These are phyloP conservation scores for Rallus crepitans DNA, from an alignment of 2,797 vertebrate species.

Conservation along the genomic window DNA sequence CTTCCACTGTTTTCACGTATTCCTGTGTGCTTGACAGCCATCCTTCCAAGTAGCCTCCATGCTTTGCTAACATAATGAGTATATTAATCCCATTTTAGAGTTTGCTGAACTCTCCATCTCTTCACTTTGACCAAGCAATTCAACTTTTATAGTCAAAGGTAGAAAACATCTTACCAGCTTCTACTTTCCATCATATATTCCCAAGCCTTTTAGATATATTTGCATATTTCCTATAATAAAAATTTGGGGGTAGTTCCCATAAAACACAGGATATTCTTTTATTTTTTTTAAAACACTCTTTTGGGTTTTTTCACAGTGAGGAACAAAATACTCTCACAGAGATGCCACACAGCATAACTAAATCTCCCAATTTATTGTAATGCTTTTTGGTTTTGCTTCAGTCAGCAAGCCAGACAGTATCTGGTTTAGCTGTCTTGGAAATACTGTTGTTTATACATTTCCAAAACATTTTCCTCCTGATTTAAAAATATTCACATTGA, in stretches of 20 bases:
- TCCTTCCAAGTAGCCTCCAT: neutral
- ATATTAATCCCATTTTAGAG: neutral
- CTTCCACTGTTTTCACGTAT: neutral
- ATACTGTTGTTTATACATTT: neutral
- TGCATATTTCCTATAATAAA: neutral
- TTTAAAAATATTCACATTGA: neutral
- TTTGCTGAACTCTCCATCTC: neutral
- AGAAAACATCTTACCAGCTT: neutral
- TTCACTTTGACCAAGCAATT: neutral
- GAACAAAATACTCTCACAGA: neutral
- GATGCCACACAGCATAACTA: neutral
- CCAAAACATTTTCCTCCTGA: neutral
- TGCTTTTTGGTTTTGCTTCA: neutral
- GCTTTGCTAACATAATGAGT: neutral
- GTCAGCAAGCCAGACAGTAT: neutral
- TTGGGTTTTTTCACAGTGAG: neutral
- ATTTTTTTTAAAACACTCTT: neutral
- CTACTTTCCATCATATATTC: neutral
- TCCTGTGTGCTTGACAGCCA: neutral
- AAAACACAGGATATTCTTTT: neutral
- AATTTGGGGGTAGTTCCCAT: neutral
- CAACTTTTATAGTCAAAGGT: neutral
- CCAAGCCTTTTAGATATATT: neutral
- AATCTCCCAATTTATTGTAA: neutral
- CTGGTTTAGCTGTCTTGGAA: neutral